phyloP scores from a whole-genome alignment of 2,797 vertebrate genomes.

The Takifugu rubripes region DNA sequence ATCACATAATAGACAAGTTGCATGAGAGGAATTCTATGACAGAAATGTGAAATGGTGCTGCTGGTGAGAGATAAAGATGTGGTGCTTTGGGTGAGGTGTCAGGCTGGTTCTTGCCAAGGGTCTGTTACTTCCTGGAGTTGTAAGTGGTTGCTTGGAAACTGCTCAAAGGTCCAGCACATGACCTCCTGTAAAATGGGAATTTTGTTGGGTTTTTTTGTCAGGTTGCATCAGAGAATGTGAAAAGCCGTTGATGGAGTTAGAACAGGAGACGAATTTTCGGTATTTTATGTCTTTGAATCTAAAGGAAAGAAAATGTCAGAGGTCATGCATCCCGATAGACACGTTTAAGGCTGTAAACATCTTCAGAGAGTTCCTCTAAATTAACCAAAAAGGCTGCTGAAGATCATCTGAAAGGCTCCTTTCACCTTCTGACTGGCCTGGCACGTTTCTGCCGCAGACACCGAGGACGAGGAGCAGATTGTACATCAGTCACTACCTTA shows the following conservation, averaged over 20 bases:
- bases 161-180: background rate
- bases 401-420: conserved; percentile 1
- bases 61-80: background rate
- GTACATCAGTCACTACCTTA: conserved; percentile 3
- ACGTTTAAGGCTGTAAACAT: conserved; percentile 21
- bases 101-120: background rate
- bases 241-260: background rate
- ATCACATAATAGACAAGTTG: too few species aligned
- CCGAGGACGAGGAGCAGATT: conserved; percentile 4
- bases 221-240: background rate
- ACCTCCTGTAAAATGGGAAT: background rate
- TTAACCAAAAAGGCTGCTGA: conserved; percentile 18
- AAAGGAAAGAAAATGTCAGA: background rate
- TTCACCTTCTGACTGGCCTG: background rate
- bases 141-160: background rate
- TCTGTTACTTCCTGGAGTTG: background rate
- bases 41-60: too few species aligned
- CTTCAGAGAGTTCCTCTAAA: conserved; percentile 33
- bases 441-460: conserved; percentile 12
- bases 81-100: background rate
- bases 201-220: background rate
- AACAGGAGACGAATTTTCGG: background rate
- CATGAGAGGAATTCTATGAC: too few species aligned
- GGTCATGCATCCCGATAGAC: background rate
- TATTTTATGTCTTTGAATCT: background rate